Percentiles rank a stretch among this genome's conserved stretches.
Evolutionary conservation across 2,113 vertebrate genomes (phyloP).

Genomic region (Thalassarche chlororhynchos): DNA sequence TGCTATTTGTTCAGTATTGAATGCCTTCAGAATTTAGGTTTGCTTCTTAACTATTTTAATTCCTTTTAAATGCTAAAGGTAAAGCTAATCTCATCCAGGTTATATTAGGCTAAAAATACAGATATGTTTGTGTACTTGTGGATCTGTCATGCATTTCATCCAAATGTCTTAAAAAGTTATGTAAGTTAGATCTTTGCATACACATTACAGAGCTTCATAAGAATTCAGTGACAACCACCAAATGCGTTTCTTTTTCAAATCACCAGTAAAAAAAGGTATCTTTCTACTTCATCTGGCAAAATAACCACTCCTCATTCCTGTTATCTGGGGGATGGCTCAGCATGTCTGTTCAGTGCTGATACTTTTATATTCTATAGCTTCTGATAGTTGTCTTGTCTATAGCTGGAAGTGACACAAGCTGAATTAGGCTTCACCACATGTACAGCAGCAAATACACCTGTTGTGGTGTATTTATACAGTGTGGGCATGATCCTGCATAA

Average conservation of each 20-base stretch:
- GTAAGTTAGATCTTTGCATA: background rate
- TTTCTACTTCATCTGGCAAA: background rate
- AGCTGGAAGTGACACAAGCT: background rate
- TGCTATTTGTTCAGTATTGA: background rate
- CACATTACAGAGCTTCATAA: background rate
- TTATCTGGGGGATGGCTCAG: background rate
- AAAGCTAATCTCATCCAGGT: background rate
- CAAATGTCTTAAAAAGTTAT: background rate
- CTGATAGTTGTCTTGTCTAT: background rate
- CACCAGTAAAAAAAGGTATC: background rate
- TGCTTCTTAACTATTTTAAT: background rate
- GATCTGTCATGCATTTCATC: background rate
- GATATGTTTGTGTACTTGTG: background rate
- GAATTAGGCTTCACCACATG: background rate
- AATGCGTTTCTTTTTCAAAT: background rate
- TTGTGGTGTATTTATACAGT: background rate
- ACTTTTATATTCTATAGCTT: background rate
- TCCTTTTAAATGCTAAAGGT: background rate
- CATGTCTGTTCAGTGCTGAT: background rate
- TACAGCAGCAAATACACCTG: background rate
- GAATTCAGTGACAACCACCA: background rate
- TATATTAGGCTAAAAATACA: background rate
- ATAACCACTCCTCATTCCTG: background rate
- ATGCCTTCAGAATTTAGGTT: constrained; percentile 2
- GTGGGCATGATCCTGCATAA: background rate